A percentile compares a stretch with the other conserved stretches of the same genome.
phyloP scores from a whole-genome alignment of 92 coral and sea anemone genomes.

The Nematostella vectensis region DNA sequence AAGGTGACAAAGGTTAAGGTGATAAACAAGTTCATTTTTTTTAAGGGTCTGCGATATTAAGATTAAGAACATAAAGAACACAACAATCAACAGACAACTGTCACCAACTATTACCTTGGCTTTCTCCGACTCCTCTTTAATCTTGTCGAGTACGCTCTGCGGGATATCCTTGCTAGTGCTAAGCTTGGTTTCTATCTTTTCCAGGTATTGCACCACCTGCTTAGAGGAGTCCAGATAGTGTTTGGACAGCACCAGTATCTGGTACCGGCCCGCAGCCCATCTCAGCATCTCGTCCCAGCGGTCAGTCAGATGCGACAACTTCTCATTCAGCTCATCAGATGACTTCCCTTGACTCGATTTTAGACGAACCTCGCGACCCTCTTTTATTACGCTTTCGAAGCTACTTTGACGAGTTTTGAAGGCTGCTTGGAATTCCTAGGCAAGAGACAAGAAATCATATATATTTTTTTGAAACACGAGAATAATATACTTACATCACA shows the following conservation, averaged over 20 bases:
- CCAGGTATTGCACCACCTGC: constrained; percentile 81
- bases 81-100: no score
- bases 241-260: constrained; percentile 79
- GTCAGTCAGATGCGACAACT: constrained; percentile 72
- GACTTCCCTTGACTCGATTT: constrained; percentile 67
- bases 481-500: no score
- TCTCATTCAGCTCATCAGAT: constrained; percentile 64
- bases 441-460: not conserved
- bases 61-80: no score
- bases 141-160: constrained; percentile 65
- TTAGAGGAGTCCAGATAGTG: constrained; percentile 80
- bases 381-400: constrained; percentile 80
- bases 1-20: no score
- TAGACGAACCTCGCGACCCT: constrained; percentile 88
- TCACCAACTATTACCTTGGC: constrained; percentile 92
- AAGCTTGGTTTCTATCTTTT: constrained; percentile 89
- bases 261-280: constrained; percentile 99
- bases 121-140: constrained; percentile 71
- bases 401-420: constrained; percentile 68
- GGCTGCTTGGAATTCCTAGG: constrained; percentile 77
- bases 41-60: no score
- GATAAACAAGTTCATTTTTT: no score
- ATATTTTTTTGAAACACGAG: no score
- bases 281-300: constrained; percentile 98
- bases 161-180: constrained; percentile 84